Percentiles rank a stretch among this genome's conserved stretches.
These are phyloP conservation scores for Phymanthus crucifer DNA, from an alignment of 92 coral and sea anemone species.

Conservation along the genomic window DNA sequence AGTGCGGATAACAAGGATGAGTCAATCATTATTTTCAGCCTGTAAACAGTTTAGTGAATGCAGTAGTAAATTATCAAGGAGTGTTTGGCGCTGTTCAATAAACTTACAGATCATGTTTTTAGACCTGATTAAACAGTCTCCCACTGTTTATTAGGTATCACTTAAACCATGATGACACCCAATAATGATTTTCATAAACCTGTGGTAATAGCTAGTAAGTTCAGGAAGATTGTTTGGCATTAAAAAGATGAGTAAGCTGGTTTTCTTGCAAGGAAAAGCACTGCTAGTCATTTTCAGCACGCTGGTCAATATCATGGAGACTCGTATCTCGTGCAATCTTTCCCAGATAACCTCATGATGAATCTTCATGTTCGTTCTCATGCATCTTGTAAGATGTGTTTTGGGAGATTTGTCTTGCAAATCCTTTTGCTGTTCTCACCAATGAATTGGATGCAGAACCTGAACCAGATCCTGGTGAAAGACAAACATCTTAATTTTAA, in stretches of 20 bases:
- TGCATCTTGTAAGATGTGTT: background rate
- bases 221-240: too few relatives aligned
- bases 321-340: background rate
- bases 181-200: background rate
- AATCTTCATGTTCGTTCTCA: background rate
- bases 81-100: too few relatives aligned
- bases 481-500: background rate
- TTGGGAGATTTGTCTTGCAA: background rate
- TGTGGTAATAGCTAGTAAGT: too few relatives aligned
- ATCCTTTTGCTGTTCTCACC: background rate
- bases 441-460: background rate
- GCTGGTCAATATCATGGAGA: background rate
- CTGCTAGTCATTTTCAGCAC: background rate
- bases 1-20: too few relatives aligned
- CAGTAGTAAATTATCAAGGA: too few relatives aligned
- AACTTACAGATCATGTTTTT: too few relatives aligned
- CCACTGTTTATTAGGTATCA: too few relatives aligned
- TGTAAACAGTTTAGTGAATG: too few relatives aligned
- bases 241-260: too few relatives aligned
- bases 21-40: too few relatives aligned
- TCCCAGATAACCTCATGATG: background rate
- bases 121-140: too few relatives aligned
- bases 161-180: background rate
- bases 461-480: background rate
- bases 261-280: too few relatives aligned